Conservation (phyloP, 2,888 invertebrate species). For the Stomorhina lunata region DNA sequence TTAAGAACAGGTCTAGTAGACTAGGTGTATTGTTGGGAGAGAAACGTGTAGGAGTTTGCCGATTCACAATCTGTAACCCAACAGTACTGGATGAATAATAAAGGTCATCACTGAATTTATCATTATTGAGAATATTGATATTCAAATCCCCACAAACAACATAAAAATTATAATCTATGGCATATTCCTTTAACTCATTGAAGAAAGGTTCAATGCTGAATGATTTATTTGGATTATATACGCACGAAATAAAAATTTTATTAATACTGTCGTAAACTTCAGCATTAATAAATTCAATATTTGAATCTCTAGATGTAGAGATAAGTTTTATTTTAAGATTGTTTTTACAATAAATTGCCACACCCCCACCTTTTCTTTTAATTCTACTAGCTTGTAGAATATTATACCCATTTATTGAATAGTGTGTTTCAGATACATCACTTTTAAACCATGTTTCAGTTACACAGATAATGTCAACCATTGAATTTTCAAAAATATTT, state of each 20-base stretch:
- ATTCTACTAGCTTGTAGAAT: background rate
- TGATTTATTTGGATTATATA: conserved; percentile 24
- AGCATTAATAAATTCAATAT: conserved; percentile 14
- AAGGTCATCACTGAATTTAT: no score
- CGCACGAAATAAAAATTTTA: conserved; percentile 24
- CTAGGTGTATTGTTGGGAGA: no score
- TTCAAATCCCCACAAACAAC: no score
- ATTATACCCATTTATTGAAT: conserved; percentile 1
- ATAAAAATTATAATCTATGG: no score
- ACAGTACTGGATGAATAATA: no score
- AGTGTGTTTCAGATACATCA: background rate
- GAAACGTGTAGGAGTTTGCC: no score
- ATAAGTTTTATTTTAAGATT: background rate
- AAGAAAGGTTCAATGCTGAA: conserved; percentile 14
- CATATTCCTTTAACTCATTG: background rate
- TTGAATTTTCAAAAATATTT: background rate
- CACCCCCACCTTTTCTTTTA: conserved; percentile 27
- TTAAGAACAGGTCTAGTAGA: no score
- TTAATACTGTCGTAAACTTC: background rate
- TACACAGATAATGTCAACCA: conserved; percentile 26
- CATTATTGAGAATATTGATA: no score
- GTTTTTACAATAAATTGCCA: conserved; percentile 16
- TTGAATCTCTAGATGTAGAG: background rate
- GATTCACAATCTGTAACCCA: no score
- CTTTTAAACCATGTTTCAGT: conserved; percentile 26